Evolutionary conservation across 2,113 vertebrate species (phyloP).

Genomic region (Mustelus asterias): DNA sequence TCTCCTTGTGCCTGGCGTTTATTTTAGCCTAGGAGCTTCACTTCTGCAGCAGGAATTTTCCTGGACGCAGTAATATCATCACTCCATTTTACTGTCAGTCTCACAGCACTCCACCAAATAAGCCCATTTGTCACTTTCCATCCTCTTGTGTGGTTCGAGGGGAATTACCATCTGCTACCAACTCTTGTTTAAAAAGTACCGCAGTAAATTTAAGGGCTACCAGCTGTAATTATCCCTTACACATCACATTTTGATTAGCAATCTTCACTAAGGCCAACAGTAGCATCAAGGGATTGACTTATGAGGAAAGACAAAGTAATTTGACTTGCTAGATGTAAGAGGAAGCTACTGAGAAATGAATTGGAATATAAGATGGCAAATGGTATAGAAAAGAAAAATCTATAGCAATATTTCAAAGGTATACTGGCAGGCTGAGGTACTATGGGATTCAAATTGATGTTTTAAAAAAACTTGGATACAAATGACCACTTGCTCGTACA

Average conservation of each 20-base stretch:
- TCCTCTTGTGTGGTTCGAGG: not conserved
- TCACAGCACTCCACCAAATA: slow-evolving; percentile 1
- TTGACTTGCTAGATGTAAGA: not conserved
- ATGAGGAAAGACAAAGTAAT: not conserved
- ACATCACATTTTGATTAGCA: slow-evolving; percentile 7
- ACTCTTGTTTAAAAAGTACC: not conserved
- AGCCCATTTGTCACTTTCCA: not conserved
- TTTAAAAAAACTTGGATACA: not conserved
- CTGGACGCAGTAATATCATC: not conserved
- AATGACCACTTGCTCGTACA: too few species aligned
- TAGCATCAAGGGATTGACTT: not conserved
- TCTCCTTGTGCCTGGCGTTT: not conserved
- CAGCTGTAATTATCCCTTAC: slow-evolving; percentile 12
- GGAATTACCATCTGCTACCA: slow-evolving; percentile 15
- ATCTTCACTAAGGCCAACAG: not conserved
- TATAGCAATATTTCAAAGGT: not conserved
- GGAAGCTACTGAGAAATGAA: not conserved
- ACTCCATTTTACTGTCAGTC: not conserved
- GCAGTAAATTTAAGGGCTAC: slow-evolving; percentile 9
- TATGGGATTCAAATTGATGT: not conserved
- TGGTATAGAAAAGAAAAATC: not conserved
- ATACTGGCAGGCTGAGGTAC: too few species aligned
- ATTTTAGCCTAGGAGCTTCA: not conserved
- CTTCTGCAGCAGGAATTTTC: not conserved
- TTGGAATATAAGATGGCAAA: not conserved